These are phyloP conservation scores for Gadus macrocephalus DNA, from an alignment of 2,113 vertebrate species.

Conservation along the genomic window DNA sequence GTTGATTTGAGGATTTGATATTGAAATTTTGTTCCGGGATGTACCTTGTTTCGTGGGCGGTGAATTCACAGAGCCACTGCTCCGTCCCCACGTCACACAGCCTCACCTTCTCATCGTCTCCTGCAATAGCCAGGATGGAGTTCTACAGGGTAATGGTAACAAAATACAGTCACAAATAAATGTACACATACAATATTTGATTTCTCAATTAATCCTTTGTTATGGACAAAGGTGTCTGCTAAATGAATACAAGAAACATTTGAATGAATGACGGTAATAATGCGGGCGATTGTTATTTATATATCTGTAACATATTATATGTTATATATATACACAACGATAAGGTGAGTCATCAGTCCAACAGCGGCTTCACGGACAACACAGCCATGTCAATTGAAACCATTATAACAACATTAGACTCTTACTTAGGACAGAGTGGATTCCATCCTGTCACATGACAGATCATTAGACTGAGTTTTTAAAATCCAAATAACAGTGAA, in stretches of 20 bases:
- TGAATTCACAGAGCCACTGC: constrained; percentile 84
- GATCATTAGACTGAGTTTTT: too few species aligned
- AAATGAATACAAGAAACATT: too few species aligned
- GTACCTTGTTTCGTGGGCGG: constrained; percentile 94
- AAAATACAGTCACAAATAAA: background rate
- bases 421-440: background rate
- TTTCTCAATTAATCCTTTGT: background rate
- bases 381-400: too few species aligned
- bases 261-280: too few species aligned
- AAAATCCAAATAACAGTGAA: background rate
- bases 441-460: background rate
- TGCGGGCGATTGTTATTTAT: background rate
- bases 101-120: constrained; percentile 84
- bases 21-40: background rate
- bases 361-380: too few species aligned
- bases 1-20: too few species aligned
- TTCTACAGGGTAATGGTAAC: constrained; percentile 69
- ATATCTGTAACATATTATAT: too few species aligned
- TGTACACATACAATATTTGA: background rate
- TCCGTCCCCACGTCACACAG: constrained; percentile 77
- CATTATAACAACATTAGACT: background rate
- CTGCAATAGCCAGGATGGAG: constrained; percentile 81
- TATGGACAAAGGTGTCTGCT: too few species aligned
- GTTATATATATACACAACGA: too few species aligned
- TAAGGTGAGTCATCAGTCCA: too few species aligned